Evolutionary conservation across 2,797 vertebrate species (phyloP).

Genomic region (Tiaroga cobitis): DNA sequence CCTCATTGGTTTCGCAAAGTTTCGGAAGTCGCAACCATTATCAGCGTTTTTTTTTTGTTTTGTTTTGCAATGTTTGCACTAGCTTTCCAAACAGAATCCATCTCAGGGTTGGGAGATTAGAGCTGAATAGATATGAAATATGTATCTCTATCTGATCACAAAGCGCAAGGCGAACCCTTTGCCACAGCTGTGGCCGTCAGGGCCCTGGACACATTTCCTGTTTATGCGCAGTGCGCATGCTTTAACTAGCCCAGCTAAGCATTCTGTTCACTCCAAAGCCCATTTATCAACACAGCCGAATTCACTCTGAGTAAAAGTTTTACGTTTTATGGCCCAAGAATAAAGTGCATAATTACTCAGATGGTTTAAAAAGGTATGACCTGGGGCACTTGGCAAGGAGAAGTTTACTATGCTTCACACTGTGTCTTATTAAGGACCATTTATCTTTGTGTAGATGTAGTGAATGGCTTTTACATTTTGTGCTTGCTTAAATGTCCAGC

Average conservation of each 20-base stretch:
- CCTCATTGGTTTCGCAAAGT: constrained; percentile 42
- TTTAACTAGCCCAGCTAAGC: constrained; percentile 54
- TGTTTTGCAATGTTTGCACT: constrained; percentile 53
- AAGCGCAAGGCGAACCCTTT: constrained; percentile 62
- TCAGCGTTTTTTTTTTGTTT: constrained; percentile 32
- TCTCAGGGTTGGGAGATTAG: constrained; percentile 65
- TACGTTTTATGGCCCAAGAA: constrained; percentile 63
- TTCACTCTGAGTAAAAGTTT: constrained; percentile 58
- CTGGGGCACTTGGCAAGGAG: constrained; percentile 67
- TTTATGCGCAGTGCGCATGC: constrained; percentile 60
- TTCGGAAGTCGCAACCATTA: constrained; percentile 53
- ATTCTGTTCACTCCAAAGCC: constrained; percentile 50
- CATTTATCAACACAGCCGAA: constrained; percentile 62
- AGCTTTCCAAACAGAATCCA: constrained; percentile 62
- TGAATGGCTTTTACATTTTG: constrained; percentile 46
- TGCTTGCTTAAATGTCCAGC: constrained; percentile 64
- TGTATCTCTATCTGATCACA: constrained; percentile 56
- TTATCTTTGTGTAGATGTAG: constrained; percentile 55
- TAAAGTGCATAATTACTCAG: constrained; percentile 68
- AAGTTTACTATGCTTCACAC: constrained; percentile 57
- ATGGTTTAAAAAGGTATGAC: constrained; percentile 56
- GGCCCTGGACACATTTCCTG: constrained; percentile 60
- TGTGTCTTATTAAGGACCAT: constrained; percentile 64
- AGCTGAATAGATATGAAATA: constrained; percentile 65
- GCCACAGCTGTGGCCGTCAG: constrained; percentile 55